Conservation (phyloP, 35 echinoderm and acorn worm genomes). For the Diadema setosum region DNA sequence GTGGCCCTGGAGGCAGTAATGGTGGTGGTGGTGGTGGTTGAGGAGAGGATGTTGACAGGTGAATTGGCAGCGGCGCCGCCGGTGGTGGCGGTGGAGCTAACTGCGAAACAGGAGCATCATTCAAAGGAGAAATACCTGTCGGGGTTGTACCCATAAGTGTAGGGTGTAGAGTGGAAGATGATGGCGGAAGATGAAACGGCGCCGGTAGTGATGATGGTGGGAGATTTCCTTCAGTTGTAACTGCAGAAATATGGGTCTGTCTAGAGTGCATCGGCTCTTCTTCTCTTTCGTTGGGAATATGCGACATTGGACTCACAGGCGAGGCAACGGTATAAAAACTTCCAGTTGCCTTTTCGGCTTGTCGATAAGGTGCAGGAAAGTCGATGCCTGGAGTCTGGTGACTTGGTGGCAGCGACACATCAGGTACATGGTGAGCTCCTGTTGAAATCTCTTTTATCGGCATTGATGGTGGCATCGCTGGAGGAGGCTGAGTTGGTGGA, state of each 20-base stretch:
- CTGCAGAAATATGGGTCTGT: not conserved
- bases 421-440: not conserved
- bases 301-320: not conserved
- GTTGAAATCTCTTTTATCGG: not conserved
- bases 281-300: too few species aligned
- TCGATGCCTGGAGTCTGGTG: not conserved
- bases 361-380: not conserved
- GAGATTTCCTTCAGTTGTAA: not conserved
- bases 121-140: not conserved
- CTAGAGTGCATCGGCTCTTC: too few species aligned
- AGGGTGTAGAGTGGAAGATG: not conserved
- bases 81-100: not conserved
- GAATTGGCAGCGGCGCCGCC: not conserved
- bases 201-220: not conserved
- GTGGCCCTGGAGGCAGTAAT: not conserved
- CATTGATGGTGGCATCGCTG: not conserved
- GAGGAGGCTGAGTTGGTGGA: not conserved
- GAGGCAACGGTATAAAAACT: not conserved
- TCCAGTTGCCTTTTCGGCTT: not conserved
- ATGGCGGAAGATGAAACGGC: too few species aligned
- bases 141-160: not conserved
- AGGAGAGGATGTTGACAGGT: not conserved
- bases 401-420: not conserved
- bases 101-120: not conserved
- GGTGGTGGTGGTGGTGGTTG: not conserved